Base-by-base conservation (phyloP, 1,140 invertebrate species). In the Schlechtendalia chinensis region DNA sequence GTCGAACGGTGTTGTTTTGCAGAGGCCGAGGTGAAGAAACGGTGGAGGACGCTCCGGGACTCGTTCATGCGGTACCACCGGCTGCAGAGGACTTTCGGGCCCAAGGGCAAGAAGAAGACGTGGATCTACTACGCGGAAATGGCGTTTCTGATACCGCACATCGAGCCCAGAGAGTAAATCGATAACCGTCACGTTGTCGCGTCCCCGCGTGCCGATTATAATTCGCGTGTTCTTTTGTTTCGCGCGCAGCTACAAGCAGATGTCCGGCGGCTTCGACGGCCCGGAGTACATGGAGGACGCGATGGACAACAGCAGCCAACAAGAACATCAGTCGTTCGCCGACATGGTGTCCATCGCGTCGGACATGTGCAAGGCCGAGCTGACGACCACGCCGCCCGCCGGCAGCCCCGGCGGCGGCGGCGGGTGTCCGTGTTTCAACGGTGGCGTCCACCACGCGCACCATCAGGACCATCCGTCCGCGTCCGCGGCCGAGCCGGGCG, bases 91-190 rank as follows among this genome's bases (percentile, higher is more conserved):
- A 79, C 75, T 39, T 79, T 47, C 39, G 75, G 75, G 39, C 75
- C 75, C 56, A 79, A 79, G 56, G 75, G 75, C 29, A 79, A 79
- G 56, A 79, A 79, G 75, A 79, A 79, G 50, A 79, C 47, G 75
- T 79, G 75, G 75, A 79, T 79, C 16, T 79, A 79, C 39, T 79
- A 79, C 29, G 39, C 61, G 58, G 75, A 79, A 16, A 79, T 79
- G 75, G 56, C 75, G 24, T 79, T 79, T 47, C 17, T 79, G 54
- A 79, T 79, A 79, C 75, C 75, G 58, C 75, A 79, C 75, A 79
- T 79, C 56, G 75, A 79, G 45, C 75, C 75, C 75, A 79, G 75
- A 79, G 75, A 79, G 75, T 79, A 50, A 77, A 27, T n/a, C n/a
- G n/a, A n/a, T n/a, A n/a, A n/a, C n/a, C n/a, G n/a, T n/a, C n/a